A percentile compares a stretch with the other conserved stretches of the same genome.
phyloP scores from a whole-genome alignment of 2,113 vertebrate species.

The Clarias gariepinus region DNA sequence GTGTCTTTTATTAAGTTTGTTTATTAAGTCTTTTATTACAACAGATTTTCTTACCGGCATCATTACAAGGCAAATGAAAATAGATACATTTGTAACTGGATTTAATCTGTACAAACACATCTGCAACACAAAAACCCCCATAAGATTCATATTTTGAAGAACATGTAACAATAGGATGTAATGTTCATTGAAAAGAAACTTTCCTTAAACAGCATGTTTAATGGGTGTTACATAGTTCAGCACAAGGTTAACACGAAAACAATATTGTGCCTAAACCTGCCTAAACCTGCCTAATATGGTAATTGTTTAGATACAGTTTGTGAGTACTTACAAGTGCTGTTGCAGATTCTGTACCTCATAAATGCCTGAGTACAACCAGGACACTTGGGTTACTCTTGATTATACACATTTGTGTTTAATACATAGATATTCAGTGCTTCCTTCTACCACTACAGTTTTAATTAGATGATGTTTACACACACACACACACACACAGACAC shows the following conservation, averaged over 20 bases:
- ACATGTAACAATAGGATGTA: neutral
- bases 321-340: neutral
- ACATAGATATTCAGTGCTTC: neutral
- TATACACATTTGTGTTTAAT: neutral
- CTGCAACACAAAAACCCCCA: neutral
- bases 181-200: neutral
- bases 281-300: neutral
- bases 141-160: neutral
- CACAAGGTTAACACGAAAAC: constrained; percentile 1
- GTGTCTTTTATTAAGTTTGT: neutral
- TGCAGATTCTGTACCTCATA: neutral
- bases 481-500: neutral
- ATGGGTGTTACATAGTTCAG: neutral
- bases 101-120: neutral
- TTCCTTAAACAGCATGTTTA: constrained; percentile 11
- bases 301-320: constrained; percentile 19
- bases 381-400: neutral
- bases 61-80: neutral
- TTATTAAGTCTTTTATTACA: too few species aligned
- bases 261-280: neutral
- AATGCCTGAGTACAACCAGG: neutral
- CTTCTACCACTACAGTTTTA: neutral
- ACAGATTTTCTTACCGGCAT: neutral
- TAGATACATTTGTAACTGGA: neutral
- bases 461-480: neutral